Conservation (phyloP, 2,113 vertebrate species). For the Corythornis cristatus region DNA sequence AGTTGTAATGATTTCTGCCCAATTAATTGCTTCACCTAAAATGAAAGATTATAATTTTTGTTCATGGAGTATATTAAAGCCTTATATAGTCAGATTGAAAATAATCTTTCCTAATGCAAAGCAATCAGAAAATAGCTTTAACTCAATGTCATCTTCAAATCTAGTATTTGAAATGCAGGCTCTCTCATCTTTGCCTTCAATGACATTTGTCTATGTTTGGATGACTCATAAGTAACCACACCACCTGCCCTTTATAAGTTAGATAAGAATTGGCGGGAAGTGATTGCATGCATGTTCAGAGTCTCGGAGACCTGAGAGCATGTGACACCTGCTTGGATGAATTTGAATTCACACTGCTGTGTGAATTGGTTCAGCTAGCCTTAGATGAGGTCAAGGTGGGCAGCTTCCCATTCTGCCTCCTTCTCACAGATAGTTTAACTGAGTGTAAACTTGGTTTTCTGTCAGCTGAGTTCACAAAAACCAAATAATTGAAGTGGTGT, state of each 20-base stretch:
- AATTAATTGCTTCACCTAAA: background rate
- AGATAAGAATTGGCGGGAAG: background rate
- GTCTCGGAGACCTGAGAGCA: background rate
- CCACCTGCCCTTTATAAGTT: background rate
- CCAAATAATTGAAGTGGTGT: background rate
- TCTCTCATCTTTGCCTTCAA: background rate
- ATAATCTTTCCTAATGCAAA: background rate
- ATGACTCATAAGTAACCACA: fast-evolving
- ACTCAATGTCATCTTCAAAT: background rate
- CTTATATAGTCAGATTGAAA: background rate
- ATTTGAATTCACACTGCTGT: background rate
- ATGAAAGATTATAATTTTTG: background rate
- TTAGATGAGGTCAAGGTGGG: background rate
- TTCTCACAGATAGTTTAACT: background rate
- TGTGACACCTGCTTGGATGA: background rate
- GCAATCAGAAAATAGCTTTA: background rate
- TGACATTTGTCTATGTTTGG: fast-evolving
- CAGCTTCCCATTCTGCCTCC: background rate
- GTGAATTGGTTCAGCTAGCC: background rate
- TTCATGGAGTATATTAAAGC: background rate
- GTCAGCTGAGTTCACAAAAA: background rate
- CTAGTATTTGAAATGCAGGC: background rate
- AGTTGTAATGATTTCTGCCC: background rate
- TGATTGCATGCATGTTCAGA: fast-evolving
- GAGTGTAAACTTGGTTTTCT: background rate